A percentile compares a stretch with the other conserved stretches of the same genome.
These are phyloP conservation scores for Megastigmus dorsalis DNA, from an alignment of 2,888 invertebrate species.

Conservation along the genomic window DNA sequence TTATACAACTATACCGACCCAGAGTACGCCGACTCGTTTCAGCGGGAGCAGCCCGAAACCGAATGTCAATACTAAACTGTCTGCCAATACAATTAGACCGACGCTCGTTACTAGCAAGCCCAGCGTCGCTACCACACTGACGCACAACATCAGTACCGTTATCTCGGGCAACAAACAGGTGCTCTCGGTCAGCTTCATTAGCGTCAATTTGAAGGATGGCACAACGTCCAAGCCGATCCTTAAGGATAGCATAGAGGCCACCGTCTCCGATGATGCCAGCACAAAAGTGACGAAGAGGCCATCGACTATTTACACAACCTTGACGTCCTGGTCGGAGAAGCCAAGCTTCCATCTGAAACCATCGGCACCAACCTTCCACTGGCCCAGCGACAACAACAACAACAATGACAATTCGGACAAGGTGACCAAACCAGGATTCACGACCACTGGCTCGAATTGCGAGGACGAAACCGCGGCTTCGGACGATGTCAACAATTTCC, in stretches of 20 bases:
- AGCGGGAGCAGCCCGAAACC: conserved; percentile 51
- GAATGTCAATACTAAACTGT: conserved; percentile 1
- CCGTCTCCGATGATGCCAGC: background rate
- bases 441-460: conserved; percentile 59
- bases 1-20: conserved; percentile 67
- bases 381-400: conserved; percentile 54
- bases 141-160: conserved; percentile 71
- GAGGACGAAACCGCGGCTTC: conserved; percentile 80
- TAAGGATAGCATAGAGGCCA: conserved; percentile 53
- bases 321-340: conserved; percentile 67
- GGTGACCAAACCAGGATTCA: conserved; percentile 19
- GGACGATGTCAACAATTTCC: conserved; percentile 86
- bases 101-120: conserved; percentile 64
- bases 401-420: conserved; percentile 25
- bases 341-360: conserved; percentile 69
- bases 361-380: conserved; percentile 53
- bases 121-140: conserved; percentile 65
- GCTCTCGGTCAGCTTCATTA: conserved; percentile 70
- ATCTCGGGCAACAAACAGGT: conserved; percentile 69
- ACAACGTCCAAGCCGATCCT: conserved; percentile 58
- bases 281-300: conserved; percentile 50
- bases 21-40: conserved; percentile 64
- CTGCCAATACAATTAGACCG: conserved; percentile 44
- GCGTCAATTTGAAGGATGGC: conserved; percentile 69
- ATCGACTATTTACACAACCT: conserved; percentile 66